Evolutionary conservation across 2,797 vertebrate species (phyloP), one percentile per base, ranked within the genome.

Genomic region (Chrosomus eos): DNA sequence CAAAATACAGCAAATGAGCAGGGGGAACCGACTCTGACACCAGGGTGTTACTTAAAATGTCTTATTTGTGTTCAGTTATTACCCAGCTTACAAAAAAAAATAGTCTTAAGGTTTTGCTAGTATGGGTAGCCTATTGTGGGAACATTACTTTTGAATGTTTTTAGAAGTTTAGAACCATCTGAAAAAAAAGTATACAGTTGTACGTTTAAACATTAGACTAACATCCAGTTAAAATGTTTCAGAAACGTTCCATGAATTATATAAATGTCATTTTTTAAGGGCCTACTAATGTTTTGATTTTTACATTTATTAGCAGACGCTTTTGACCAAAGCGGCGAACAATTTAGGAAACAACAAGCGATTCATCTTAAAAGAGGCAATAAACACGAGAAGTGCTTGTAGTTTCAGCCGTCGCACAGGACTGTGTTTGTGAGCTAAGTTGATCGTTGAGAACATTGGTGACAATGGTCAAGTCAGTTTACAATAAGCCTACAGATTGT

Each of bases 1-100:
- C 93, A 94, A 92, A 86, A 91, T 53, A 3, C 62, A 16, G 11
- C 33, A 28, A n/a, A n/a, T 6, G 36, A 36, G 0, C 19, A 7
- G 10, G 53, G 14, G 73, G 67, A 33, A 45, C 1, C 45, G 23
- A 36, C 23, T 33, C 36, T 33, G 16, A 75, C 9, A 40, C 2
- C 40, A 51, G 3, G 21, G 21, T 28, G 38, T 23, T 77, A 23
- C 8, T 31, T 26, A 51, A 45, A 36, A 40, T 60, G 23, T n/a
- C 9, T 62, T 23, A n/a, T 11, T 80, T 51, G 36, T 19, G 9
- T 55, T 55, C n/a, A 53, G 23, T 75, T 31, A 31, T 64, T 16
- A 28, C 14, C 14, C 14, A 7, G 60, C 13, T 16, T 16, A 28
- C 10, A 26, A 14, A 26, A 58, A 26, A 58, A 62, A 62, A 26